Percentiles rank a stretch among this genome's conserved stretches.
Conservation (phyloP, 2,113 vertebrate genomes). For the Vulpes ferrilata region DNA sequence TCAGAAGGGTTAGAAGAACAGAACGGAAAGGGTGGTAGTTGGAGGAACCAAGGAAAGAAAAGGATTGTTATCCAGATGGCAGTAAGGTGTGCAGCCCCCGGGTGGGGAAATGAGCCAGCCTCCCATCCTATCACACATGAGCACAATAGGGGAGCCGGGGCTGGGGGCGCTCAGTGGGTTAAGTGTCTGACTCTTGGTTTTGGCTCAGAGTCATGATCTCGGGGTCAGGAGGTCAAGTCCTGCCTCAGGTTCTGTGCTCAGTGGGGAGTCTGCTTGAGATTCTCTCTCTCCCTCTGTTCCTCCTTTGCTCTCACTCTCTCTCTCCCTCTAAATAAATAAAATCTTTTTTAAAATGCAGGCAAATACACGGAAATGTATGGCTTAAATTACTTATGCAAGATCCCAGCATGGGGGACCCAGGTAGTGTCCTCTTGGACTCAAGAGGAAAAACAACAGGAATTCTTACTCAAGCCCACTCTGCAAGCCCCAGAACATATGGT, state of each 20-base stretch:
- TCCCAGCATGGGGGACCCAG: background rate
- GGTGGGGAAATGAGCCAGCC: too few relatives aligned
- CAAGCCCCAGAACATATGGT: background rate
- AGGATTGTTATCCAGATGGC: background rate
- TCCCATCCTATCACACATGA: background rate
- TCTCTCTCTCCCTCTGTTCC: background rate
- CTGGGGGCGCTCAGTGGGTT: background rate
- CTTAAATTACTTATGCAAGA: background rate
- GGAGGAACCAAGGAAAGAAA: background rate
- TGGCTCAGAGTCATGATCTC: too few relatives aligned
- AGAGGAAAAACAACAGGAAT: background rate
- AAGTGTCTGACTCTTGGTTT: too few relatives aligned
- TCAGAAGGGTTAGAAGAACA: background rate
- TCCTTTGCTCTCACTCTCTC: background rate
- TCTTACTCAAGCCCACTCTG: background rate
- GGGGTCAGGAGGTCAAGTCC: background rate
- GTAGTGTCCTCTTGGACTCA: background rate
- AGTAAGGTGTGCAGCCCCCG: background rate
- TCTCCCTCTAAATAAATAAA: background rate
- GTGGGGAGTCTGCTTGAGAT: background rate
- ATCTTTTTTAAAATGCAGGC: background rate
- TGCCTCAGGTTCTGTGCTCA: background rate
- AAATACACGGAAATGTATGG: background rate
- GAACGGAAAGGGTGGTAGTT: background rate
- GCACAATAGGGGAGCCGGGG: background rate